Evolutionary conservation across 35 echinoderm and acorn worm genomes (phyloP).

Genomic region (Hemicentrotus pulcherrimus): DNA sequence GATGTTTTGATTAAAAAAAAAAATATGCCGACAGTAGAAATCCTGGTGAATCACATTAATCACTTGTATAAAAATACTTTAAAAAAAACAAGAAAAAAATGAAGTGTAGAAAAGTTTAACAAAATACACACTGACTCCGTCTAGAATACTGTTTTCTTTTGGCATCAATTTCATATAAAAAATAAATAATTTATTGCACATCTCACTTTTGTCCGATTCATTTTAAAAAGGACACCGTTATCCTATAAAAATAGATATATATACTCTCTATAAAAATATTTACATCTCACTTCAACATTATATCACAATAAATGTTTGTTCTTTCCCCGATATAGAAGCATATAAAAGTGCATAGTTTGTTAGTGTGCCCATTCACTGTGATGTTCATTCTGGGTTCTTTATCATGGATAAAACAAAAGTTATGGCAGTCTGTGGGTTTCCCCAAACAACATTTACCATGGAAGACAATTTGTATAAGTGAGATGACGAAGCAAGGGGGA

Average conservation of each 20-base stretch:
- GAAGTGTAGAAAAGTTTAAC: neutral
- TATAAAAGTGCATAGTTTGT: neutral
- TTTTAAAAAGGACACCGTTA: neutral
- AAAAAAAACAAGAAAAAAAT: neutral
- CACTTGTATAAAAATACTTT: neutral
- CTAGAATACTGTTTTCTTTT: conserved; percentile 26
- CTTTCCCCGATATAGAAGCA: neutral
- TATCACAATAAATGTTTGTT: neutral
- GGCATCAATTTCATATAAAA: conserved; percentile 47
- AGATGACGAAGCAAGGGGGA: neutral
- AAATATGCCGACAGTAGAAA: too few species aligned
- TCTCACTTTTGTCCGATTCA: conserved; percentile 5
- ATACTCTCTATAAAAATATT: conserved; percentile 40
- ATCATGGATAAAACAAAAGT: conserved; percentile 6
- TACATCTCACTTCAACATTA: conserved; percentile 40
- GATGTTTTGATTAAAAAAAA: too few species aligned
- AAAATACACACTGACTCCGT: conserved; percentile 35
- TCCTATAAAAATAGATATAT: conserved; percentile 42
- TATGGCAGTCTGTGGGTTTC: neutral
- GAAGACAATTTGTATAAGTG: neutral
- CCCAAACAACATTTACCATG: neutral
- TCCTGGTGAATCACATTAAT: neutral
- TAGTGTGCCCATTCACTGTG: neutral
- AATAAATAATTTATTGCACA: conserved; percentile 55
- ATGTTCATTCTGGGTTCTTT: neutral